Evolutionary conservation across 2,113 vertebrate genomes (phyloP), one percentile per base, ranked within the genome.

Genomic region (Dendrocopos noguchii): DNA sequence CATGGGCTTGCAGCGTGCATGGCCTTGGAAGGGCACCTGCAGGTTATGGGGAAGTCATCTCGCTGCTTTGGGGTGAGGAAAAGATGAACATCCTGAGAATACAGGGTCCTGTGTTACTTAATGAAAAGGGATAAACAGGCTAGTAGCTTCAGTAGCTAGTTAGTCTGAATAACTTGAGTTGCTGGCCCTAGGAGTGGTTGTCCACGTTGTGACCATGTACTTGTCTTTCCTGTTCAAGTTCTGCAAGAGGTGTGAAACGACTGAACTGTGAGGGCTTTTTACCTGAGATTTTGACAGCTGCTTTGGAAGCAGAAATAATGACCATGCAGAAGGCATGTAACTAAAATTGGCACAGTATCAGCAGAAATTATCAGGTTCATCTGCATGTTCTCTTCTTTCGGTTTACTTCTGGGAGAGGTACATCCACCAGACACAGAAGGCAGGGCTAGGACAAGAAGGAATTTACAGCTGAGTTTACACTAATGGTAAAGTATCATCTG

Each of bases 261-360:
- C 77, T 87, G 75, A 94, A 87, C 77, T 79, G 50, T 5, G 67
- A 63, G 22, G 22, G 4, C n/a, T 44, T 52, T 70, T 87, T 89
- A 71, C 87, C 25, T 64, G 31, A 28, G 12, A 61, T 27, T 44
- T 44, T 44, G 66, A 72, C 34, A 44, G 16, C 67, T 63, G 34
- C 87, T 91, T 88, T 94, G 95, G 77, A 29, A 76, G 91, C 75
- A 57, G 76, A 53, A 91, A 92, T 81, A 47, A 74, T 31, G 50
- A 87, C 80, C 84, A 80, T 77, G 42, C 6, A 44, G 25, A 50
- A 21, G 19, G 79, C 42, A 47, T 85, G 63, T 67, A 71, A 65
- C 77, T 29, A 67, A 94, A 84, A 66, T 70, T 76, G 88, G 47
- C 34, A 46, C 27, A 31, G 12, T 80, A 88, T 94, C 79, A 87